Evolutionary conservation across 2,888 invertebrate genomes (phyloP).

Genomic region (Baccha elongata): DNA sequence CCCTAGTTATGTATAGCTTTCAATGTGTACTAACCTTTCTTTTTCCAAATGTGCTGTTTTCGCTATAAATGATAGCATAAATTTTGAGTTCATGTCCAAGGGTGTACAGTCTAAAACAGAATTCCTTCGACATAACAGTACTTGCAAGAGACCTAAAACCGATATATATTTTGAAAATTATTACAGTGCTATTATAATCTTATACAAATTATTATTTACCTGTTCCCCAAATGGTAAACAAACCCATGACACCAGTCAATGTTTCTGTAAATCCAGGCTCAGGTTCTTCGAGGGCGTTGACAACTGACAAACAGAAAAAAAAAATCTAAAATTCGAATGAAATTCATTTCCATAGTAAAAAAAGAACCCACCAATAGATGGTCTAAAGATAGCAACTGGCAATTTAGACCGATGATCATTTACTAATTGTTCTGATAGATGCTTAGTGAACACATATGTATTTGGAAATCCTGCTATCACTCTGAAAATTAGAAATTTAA

Average conservation of each 20-base stretch:
- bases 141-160: conserved; percentile 15
- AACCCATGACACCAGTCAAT: conserved; percentile 77
- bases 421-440: conserved; percentile 91
- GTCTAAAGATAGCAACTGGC: conserved; percentile 91
- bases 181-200: neutral
- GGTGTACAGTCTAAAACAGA: conserved; percentile 76
- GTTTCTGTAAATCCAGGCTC: conserved; percentile 77
- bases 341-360: neutral
- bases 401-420: conserved; percentile 86
- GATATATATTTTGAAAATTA: neutral
- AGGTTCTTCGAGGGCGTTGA: conserved; percentile 76
- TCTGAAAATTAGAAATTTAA: conserved; percentile 59
- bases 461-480: conserved; percentile 85
- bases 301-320: conserved; percentile 61
- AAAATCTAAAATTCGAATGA: neutral
- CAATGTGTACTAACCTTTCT: conserved; percentile 75
- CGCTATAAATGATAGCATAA: conserved; percentile 75
- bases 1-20: too few species aligned
- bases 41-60: conserved; percentile 62
- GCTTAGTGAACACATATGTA: conserved; percentile 95
- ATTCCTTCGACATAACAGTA: neutral
- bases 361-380: conserved; percentile 88
- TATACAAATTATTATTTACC: conserved; percentile 66
- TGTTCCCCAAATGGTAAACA: conserved; percentile 76
- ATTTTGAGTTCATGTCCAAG: conserved; percentile 76